Conservation (phyloP, 1,140 invertebrate genomes). For the Sweltsa coloradensis region DNA sequence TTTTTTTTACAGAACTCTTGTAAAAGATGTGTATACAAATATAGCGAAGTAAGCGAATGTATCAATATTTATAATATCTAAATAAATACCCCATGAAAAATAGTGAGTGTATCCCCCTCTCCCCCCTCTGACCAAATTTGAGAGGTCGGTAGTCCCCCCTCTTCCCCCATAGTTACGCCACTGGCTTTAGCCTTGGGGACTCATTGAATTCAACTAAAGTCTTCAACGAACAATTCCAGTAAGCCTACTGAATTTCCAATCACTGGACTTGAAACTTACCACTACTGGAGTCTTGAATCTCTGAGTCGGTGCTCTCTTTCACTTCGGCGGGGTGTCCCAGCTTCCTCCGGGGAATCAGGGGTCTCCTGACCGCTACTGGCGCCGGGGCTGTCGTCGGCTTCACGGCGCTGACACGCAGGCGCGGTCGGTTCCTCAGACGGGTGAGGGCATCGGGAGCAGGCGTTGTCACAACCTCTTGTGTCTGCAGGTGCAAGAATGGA, state of each 20-base stretch:
- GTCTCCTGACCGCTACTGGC: background rate
- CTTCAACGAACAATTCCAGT: background rate
- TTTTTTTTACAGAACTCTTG: no score
- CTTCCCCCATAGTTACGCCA: background rate
- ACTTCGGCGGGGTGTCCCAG: background rate
- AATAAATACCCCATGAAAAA: no score
- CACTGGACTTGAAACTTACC: background rate
- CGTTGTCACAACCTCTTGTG: slow-evolving; percentile 8
- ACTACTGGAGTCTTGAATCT: background rate
- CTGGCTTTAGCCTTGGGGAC: background rate
- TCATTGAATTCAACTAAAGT: background rate
- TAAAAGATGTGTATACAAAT: no score
- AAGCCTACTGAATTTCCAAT: background rate
- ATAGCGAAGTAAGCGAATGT: no score
- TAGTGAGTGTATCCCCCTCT: no score
- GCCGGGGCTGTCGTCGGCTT: background rate
- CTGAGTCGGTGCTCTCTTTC: background rate
- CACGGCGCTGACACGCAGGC: background rate
- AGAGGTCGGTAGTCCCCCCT: no score
- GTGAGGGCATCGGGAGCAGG: slow-evolving; percentile 6
- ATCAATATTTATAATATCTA: no score
- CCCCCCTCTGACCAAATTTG: no score
- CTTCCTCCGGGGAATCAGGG: slow-evolving; percentile 1
- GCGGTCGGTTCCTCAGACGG: slow-evolving; percentile 6
- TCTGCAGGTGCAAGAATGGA: background rate